Evolutionary conservation across 2,888 invertebrate genomes (phyloP).

Genomic region (Gisinianus flammeolus): DNA sequence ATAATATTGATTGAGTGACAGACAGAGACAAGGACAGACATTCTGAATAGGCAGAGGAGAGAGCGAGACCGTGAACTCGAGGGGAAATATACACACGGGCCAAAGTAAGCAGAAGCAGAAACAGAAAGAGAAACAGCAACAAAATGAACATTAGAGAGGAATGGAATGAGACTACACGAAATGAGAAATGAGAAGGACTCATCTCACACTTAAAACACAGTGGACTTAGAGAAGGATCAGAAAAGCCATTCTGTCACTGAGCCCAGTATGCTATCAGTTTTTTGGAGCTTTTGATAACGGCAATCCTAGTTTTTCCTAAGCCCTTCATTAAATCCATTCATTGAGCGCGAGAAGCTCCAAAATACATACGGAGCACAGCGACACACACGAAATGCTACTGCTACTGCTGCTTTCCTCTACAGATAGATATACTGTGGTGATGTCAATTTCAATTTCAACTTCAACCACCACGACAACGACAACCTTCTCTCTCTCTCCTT

Average conservation of each 20-base stretch:
- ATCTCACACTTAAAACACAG: too few species aligned
- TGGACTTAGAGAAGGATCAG: not conserved
- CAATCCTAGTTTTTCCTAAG: slow-evolving; percentile 23
- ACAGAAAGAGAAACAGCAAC: too few species aligned
- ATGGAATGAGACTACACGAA: too few species aligned
- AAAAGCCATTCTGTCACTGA: slow-evolving; percentile 24
- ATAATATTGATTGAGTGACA: slow-evolving; percentile 13
- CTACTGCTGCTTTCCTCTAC: too few species aligned
- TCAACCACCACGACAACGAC: too few species aligned
- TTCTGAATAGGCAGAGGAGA: too few species aligned
- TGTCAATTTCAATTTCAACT: not conserved
- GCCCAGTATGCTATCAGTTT: slow-evolving; percentile 19
- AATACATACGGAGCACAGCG: not conserved
- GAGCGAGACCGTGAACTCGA: too few species aligned
- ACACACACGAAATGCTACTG: not conserved
- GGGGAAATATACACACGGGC: too few species aligned
- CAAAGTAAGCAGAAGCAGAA: too few species aligned
- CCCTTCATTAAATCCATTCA: slow-evolving; percentile 37
- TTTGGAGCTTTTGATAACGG: slow-evolving; percentile 34
- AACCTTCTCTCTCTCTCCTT: slow-evolving; percentile 18
- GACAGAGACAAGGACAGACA: too few species aligned
- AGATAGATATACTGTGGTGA: not conserved
- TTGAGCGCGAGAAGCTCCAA: not conserved
- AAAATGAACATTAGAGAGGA: too few species aligned
- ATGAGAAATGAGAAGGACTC: too few species aligned